A percentile compares a stretch with the other conserved stretches of the same genome.
phyloP scores from a whole-genome alignment of 2,888 invertebrate genomes.

The Troides oblongomaculatus region DNA sequence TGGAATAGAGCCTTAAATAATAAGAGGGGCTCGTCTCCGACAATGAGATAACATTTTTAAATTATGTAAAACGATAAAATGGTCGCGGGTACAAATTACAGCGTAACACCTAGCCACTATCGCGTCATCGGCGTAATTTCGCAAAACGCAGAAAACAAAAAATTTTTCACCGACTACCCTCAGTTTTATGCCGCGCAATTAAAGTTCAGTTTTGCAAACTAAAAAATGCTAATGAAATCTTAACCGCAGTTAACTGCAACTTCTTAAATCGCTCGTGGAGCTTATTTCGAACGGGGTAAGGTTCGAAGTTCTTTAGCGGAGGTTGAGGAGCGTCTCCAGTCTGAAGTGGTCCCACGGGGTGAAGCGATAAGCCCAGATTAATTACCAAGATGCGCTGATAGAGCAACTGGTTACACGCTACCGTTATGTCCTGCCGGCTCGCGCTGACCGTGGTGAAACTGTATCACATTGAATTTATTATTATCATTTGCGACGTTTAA shows the following conservation, averaged over 20 bases:
- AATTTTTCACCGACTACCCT: constrained; percentile 22
- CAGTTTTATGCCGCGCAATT: constrained; percentile 21
- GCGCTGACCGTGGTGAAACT: constrained; percentile 25
- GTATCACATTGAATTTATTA: constrained; percentile 26
- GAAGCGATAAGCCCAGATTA: constrained; percentile 60
- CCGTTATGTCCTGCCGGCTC: constrained; percentile 40
- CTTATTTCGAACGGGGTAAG: neutral
- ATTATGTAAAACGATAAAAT: constrained; percentile 24
- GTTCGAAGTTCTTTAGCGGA: neutral
- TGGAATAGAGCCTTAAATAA: too few species aligned
- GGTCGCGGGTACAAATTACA: constrained; percentile 28
- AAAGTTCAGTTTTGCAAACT: constrained; percentile 21
- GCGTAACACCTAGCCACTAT: constrained; percentile 29
- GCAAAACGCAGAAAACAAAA: constrained; percentile 22
- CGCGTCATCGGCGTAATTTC: constrained; percentile 17
- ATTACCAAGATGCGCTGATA: constrained; percentile 67
- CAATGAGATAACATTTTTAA: constrained; percentile 26
- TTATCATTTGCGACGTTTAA: constrained; percentile 14
- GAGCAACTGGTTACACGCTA: constrained; percentile 52
- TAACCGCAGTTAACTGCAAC: neutral
- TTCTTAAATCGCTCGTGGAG: neutral
- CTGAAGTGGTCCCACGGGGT: constrained; percentile 11
- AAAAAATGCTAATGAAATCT: constrained; percentile 19
- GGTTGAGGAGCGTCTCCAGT: neutral
- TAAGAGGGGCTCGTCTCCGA: constrained; percentile 16